Evolutionary conservation across 2,888 invertebrate species (phyloP).

Genomic region (Stegana nigrithorax): DNA sequence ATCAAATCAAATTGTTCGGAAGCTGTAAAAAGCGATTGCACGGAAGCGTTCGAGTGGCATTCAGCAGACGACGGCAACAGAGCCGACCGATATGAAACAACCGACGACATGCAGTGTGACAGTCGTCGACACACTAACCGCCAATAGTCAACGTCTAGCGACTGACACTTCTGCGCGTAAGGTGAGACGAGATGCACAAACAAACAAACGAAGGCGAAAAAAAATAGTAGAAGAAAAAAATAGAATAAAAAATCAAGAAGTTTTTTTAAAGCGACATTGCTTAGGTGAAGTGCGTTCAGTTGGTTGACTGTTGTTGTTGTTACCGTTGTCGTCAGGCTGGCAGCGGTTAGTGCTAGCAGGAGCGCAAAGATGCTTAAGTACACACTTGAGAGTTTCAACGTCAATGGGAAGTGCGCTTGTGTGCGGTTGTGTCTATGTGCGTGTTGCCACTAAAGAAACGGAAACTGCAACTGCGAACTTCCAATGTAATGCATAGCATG

Average conservation of each 20-base stretch:
- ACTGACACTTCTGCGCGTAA: slow-evolving; percentile 49
- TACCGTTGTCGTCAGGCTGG: too few species aligned
- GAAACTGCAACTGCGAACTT: slow-evolving; percentile 8
- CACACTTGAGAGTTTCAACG: slow-evolving; percentile 42
- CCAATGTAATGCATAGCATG: too few species aligned
- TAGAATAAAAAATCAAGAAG: slow-evolving; percentile 6
- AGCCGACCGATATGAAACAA: too few species aligned
- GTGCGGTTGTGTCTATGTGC: not conserved
- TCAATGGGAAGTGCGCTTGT: slow-evolving; percentile 1
- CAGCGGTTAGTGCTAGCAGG: too few species aligned
- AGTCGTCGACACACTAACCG: slow-evolving; percentile 33
- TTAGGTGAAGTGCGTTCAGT: too few species aligned
- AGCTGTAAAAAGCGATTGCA: slow-evolving; percentile 62
- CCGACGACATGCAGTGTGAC: too few species aligned
- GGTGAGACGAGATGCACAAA: slow-evolving; percentile 11
- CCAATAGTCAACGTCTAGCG: slow-evolving; percentile 33
- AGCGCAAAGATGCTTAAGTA: slow-evolving; percentile 44
- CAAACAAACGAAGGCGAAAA: slow-evolving; percentile 45
- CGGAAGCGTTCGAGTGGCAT: slow-evolving; percentile 49
- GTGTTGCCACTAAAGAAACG: not conserved
- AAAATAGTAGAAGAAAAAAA: slow-evolving; percentile 29
- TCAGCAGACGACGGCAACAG: not conserved
- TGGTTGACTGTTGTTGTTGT: too few species aligned
- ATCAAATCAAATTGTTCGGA: slow-evolving; percentile 61
- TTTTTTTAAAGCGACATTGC: too few species aligned